Base-by-base conservation (phyloP, 2,888 invertebrate genomes). In the Dicycla oo region DNA sequence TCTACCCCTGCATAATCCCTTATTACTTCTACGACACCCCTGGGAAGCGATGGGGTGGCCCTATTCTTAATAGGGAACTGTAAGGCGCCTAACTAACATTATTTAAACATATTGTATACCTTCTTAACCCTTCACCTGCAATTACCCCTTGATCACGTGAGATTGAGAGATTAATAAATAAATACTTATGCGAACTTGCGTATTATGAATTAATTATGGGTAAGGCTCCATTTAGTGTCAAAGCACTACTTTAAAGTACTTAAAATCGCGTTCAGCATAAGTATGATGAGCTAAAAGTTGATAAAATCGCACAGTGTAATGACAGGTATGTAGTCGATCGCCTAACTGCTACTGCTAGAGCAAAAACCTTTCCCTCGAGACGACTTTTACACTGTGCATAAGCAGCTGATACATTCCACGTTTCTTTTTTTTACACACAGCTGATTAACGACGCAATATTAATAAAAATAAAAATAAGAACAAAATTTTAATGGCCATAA, bases 11-110 rank as follows among this genome's bases (percentile, higher is more conserved):
- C 62, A 70, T 82, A 77, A 82, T 80, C 77, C 82, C 67, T 82
- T 82, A 82, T 82, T 82, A 71, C 63, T 77, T 62, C 80, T 77
- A 81, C 69, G 73, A 68, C 73, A 64, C 82, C 80, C 73, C 30
- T 71, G 80, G 71, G 83, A 80, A 64, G 47, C 38, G 53, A 75
- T 62, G 61, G 80, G 81, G 80, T 79, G 75, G 79, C 61, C 70
- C 47, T n/a, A 69, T 69, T 64, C 70, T 64, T 69, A 70, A 66
- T 63, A 7, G 49, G 69, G 49, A 66, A 57, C 53, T 53, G 49
- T 63, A 40, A 61, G 66, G 40, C 60, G 47, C 70, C 57, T 68
- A 54, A 58, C 47, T 54, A 56, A 58, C 56, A 70, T 80, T 69
- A 82, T 63, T 73, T 76, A 76, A 76, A 82, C 66, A 76, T 70